Base-by-base conservation (phyloP, 2,888 invertebrate genomes). In the Boloria selene region DNA sequence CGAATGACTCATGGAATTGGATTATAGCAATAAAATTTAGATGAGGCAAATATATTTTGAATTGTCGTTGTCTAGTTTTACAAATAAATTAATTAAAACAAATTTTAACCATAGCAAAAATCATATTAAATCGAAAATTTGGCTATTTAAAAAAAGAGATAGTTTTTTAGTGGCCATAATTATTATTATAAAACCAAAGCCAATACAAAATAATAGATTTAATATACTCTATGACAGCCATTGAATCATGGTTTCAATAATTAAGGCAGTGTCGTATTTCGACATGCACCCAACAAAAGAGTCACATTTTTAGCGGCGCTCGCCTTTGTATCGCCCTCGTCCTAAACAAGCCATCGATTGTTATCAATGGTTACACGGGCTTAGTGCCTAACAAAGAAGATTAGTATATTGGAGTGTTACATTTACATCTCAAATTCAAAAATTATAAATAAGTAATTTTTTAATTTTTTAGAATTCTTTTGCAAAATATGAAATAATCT, bases 181-280 rank as follows among this genome's bases (percentile, higher is more conserved):
- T 22, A 31, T 38, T 38, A 38, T 38, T 38, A 38, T 38, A 7
- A 38, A 38, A 38, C 31, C 31, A 38, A 38, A 38, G 31, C 31
- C 31, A 38, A 7, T 38, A 38, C 31, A 38, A 38, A 38, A 38
- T 38, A 38, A 38, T 38, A 38, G 31, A 38, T 59, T 14, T 17
- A 68, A 64, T 42, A 58, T 49, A 50, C 59, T 66, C 52, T 63
- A 68, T 51, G 58, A 60, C 67, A 65, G 60, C 63, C 47, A 64
- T 52, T 63, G 64, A 60, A 78, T 81, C 77, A 85, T 84, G 86
- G 87, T 79, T 77, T 47, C 53, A 56, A 53, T 76, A 71, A 74
- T 74, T 74, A 73, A 76, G 73, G 70, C 76, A 79, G 90, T 86
- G 83, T 90, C 86, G 75, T 78, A 75, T 91, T 88, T 79, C 90